A percentile compares a stretch with the other conserved stretches of the same genome.
phyloP scores from a whole-genome alignment of 2,888 invertebrate species.

The Linnaemya tessellans region DNA sequence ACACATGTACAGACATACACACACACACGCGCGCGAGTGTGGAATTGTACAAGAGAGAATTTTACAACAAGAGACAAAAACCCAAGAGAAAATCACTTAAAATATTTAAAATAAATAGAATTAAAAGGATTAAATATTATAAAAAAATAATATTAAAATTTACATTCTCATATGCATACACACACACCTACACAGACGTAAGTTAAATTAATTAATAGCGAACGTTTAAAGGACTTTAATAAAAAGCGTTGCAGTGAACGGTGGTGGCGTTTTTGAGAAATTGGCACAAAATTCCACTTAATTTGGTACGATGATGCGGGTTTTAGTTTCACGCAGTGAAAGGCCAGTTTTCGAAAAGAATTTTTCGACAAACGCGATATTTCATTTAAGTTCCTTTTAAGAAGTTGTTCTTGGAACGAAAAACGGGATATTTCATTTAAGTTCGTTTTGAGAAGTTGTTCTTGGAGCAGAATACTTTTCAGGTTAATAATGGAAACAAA shows the following conservation, averaged over 20 bases:
- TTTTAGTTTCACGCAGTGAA: too few relatives aligned
- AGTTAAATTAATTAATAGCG: constrained; percentile 34
- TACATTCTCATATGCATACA: not conserved
- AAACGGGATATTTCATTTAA: too few relatives aligned
- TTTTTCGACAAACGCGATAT: too few relatives aligned
- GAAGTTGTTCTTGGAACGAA: too few relatives aligned
- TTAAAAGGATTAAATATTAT: constrained; percentile 3
- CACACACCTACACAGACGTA: not conserved
- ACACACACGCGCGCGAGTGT: not conserved
- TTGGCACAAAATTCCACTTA: not conserved
- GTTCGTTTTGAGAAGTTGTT: too few relatives aligned
- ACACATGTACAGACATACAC: not conserved
- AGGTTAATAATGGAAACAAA: too few relatives aligned
- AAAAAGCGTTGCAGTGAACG: constrained; percentile 4
- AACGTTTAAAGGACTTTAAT: constrained; percentile 19
- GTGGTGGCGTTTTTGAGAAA: not conserved
- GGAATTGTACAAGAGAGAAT: constrained; percentile 24
- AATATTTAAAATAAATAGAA: constrained; percentile 1
- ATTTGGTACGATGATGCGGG: not conserved
- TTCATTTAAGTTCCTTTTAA: too few relatives aligned
- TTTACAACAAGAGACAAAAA: constrained; percentile 3
- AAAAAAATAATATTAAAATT: constrained; percentile 9
- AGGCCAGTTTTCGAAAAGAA: too few relatives aligned
- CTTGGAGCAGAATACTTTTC: too few relatives aligned
- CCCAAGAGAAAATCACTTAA: constrained; percentile 15